Percentiles rank a stretch among this genome's conserved stretches.
These are phyloP conservation scores for Phymorhynchus buccinoides DNA, from an alignment of 1,140 invertebrate genomes.

Conservation along the genomic window DNA sequence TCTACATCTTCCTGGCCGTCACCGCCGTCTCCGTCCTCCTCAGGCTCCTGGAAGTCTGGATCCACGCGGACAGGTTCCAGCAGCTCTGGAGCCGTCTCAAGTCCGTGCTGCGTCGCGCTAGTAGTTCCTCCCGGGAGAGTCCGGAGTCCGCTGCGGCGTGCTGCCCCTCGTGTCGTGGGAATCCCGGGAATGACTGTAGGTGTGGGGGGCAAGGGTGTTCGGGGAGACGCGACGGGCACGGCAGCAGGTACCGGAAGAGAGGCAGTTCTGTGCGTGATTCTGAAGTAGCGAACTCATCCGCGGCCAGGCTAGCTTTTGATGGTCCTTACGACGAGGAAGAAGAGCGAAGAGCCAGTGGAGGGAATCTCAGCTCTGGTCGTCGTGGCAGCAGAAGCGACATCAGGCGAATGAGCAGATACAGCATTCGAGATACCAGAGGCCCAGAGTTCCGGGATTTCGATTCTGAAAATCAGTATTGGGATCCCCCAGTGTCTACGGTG, in stretches of 20 bases:
- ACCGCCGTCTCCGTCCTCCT: constrained; percentile 44
- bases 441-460: background rate
- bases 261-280: too few relatives aligned
- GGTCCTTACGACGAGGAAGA: background rate
- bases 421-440: background rate
- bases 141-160: too few relatives aligned
- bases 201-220: background rate
- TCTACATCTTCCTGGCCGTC: constrained; percentile 52
- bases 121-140: too few relatives aligned
- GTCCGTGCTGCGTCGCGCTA: background rate
- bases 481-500: background rate
- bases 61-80: background rate
- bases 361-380: background rate
- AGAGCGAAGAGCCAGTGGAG: background rate
- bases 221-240: background rate
- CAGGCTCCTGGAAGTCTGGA: constrained; percentile 34
- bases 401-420: too few relatives aligned
- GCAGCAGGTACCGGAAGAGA: background rate
- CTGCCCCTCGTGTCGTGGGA: background rate
- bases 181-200: background rate
- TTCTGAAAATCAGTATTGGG: background rate
- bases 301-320: background rate
- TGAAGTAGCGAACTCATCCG: background rate
- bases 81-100: constrained; percentile 28
- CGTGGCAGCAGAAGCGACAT: too few relatives aligned